phyloP scores from a whole-genome alignment of 1,140 invertebrate species.

The Plectus sambesii region DNA sequence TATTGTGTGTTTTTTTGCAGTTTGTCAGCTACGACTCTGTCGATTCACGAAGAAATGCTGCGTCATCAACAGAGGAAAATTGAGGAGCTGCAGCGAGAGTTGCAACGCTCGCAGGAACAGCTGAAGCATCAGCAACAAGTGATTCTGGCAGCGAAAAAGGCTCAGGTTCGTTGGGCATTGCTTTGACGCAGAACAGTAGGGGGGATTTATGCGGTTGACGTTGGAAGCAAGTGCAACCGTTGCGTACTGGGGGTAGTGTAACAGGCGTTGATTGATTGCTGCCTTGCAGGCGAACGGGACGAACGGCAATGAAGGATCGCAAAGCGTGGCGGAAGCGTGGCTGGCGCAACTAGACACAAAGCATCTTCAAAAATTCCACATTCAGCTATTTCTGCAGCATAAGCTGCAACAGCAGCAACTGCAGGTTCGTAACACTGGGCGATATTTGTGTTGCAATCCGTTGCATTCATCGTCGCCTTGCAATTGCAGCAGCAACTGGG shows the following conservation, averaged over 20 bases:
- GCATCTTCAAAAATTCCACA: slow-evolving; percentile 27
- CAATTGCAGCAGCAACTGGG: slow-evolving; percentile 40
- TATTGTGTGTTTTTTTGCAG: too few relatives aligned
- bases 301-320: slow-evolving; percentile 18
- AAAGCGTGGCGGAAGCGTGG: slow-evolving; percentile 27
- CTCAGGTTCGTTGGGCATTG: slow-evolving; percentile 15
- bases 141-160: slow-evolving; percentile 30
- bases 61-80: slow-evolving; percentile 73
- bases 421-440: slow-evolving; percentile 20
- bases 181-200: slow-evolving; percentile 6
- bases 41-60: slow-evolving; percentile 47
- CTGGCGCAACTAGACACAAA: slow-evolving; percentile 29
- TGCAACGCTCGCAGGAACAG: slow-evolving; percentile 49
- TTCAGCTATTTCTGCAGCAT: slow-evolving; percentile 32
- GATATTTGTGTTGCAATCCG: slow-evolving; percentile 4
- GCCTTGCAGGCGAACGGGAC: slow-evolving; percentile 7
- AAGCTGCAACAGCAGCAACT: slow-evolving; percentile 38
- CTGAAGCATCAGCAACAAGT: slow-evolving; percentile 37
- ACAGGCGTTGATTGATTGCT: slow-evolving; percentile 15
- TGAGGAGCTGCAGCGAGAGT: slow-evolving; percentile 68
- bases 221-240: too few relatives aligned
- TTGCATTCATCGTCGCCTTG: slow-evolving; percentile 4
- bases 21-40: slow-evolving; percentile 29
- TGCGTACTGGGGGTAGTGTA: too few relatives aligned
- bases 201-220: too few relatives aligned